A percentile compares a stretch with the other conserved stretches of the same genome.
Conservation (phyloP, 1,140 invertebrate genomes). For the Diorhabda carinulata region DNA sequence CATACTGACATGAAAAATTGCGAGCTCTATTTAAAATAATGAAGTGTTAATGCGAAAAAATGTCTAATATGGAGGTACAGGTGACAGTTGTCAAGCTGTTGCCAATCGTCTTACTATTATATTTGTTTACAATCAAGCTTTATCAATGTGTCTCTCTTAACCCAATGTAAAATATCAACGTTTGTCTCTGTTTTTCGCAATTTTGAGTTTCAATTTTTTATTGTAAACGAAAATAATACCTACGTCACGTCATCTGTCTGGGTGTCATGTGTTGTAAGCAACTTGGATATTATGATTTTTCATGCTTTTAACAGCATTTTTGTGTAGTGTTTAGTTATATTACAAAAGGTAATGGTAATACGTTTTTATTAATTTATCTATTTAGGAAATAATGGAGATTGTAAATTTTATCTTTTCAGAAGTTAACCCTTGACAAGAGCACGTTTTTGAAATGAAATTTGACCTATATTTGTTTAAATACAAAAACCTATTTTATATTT, state of each 20-base stretch:
- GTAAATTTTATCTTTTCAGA: neutral
- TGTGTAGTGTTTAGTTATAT: neutral
- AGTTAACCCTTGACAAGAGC: neutral
- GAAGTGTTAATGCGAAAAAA: too few species aligned
- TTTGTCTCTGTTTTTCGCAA: neutral
- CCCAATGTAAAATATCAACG: neutral
- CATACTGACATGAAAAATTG: too few species aligned
- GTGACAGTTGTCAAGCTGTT: neutral
- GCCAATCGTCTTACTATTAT: neutral
- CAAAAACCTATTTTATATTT: neutral
- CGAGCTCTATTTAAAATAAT: too few species aligned
- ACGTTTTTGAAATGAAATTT: constrained; percentile 3
- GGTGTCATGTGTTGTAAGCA: neutral
- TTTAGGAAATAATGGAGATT: neutral
- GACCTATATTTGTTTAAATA: constrained; percentile 1
- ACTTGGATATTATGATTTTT: neutral
- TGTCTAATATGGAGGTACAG: too few species aligned
- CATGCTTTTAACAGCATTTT: constrained; percentile 1
- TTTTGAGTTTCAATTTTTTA: neutral
- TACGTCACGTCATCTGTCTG: constrained; percentile 1
- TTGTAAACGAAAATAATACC: neutral
- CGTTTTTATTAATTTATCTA: neutral
- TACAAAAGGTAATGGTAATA: neutral
- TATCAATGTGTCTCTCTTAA: neutral
- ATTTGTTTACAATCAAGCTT: neutral